Percentiles rank a stretch among this genome's conserved stretches.
phyloP scores from a whole-genome alignment of 2,113 vertebrate species.

The Geothlypis trichas region DNA sequence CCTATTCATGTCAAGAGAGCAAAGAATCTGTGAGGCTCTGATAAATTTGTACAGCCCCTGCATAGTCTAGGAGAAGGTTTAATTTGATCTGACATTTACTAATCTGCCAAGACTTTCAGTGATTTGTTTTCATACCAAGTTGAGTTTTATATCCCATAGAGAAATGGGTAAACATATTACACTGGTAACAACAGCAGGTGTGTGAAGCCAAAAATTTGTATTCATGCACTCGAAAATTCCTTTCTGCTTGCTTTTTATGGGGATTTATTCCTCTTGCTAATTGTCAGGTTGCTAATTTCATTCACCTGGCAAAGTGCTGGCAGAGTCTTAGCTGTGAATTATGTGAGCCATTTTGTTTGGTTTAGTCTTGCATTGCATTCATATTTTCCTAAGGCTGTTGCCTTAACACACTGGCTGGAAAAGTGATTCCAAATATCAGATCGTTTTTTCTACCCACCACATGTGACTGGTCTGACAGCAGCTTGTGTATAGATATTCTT shows the following conservation, averaged over 20 bases:
- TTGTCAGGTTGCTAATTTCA: not conserved
- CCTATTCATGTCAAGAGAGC: constrained; percentile 8
- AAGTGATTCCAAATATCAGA: not conserved
- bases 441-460: not conserved
- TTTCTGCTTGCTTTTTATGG: not conserved
- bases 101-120: constrained; percentile 37
- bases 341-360: not conserved
- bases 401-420: rapidly evolving
- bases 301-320: not conserved
- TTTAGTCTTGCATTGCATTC: constrained; percentile 21
- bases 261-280: not conserved
- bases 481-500: not conserved
- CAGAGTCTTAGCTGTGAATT: not conserved
- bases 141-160: not conserved
- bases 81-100: constrained; percentile 34
- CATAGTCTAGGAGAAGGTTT: not conserved
- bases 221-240: not conserved
- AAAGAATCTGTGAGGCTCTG: not conserved
- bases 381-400: not conserved
- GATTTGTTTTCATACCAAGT: constrained; percentile 34
- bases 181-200: not conserved
- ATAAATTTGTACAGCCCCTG: constrained; percentile 3
- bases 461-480: not conserved
- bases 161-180: not conserved
- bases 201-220: not conserved